These are phyloP conservation scores for Carlito syrichta DNA, from an alignment of 2,113 vertebrate genomes.

Conservation along the genomic window DNA sequence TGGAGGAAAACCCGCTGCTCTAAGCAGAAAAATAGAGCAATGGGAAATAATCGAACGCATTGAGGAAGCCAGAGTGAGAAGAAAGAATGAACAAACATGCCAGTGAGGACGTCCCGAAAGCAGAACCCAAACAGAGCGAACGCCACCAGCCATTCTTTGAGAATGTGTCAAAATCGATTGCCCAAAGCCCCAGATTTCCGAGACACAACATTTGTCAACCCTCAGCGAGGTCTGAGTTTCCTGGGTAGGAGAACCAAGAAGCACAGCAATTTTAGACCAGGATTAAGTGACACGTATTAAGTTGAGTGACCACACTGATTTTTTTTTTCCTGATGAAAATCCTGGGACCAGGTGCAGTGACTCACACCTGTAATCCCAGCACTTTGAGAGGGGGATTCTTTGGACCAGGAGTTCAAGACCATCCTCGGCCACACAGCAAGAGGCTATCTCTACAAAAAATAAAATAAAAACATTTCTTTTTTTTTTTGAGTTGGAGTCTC, in stretches of 20 bases:
- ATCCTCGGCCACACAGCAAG: no score
- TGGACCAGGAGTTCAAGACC: no score
- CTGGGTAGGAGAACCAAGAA: slow-evolving; percentile 94
- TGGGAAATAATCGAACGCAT: slow-evolving; percentile 95
- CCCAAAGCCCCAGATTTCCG: slow-evolving; percentile 95
- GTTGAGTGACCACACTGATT: slow-evolving; percentile 96
- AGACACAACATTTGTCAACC: slow-evolving; percentile 95
- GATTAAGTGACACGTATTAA: slow-evolving; percentile 93
- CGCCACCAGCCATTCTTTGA: slow-evolving; percentile 94
- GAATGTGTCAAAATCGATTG: slow-evolving; percentile 95
- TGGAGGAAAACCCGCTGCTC: not conserved
- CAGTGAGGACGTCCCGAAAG: slow-evolving; percentile 95
- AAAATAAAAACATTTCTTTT: no score
- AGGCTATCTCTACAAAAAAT: no score
- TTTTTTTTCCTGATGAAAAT: slow-evolving; percentile 95
- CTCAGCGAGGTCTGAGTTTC: slow-evolving; percentile 93
- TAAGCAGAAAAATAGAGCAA: slow-evolving; percentile 91
- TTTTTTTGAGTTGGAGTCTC: no score
- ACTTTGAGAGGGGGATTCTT: no score
- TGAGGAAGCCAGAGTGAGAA: slow-evolving; percentile 97
- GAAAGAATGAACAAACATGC: slow-evolving; percentile 92
- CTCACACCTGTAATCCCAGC: no score
- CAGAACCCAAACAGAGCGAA: slow-evolving; percentile 97
- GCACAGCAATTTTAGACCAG: slow-evolving; percentile 94
- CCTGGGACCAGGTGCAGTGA: no score